Conservation (phyloP, 2,888 invertebrate species). For the Diarsia brunnea region DNA sequence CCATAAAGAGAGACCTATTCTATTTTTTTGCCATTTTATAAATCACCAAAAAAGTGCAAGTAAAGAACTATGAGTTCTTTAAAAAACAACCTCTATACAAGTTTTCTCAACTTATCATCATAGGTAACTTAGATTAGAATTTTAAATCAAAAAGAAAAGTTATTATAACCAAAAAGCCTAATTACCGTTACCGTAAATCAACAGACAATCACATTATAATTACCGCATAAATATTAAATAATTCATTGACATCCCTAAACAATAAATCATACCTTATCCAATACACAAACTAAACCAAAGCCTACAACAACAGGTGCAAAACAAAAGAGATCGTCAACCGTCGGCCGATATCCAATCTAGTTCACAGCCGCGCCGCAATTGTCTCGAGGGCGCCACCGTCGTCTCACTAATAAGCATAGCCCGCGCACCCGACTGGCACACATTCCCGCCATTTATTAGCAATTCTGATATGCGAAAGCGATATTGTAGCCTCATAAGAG, state of each 20-base stretch:
- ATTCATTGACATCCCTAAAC: slow-evolving; percentile 21
- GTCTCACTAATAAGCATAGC: slow-evolving; percentile 75
- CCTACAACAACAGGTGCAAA: slow-evolving; percentile 53
- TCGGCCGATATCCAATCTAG: slow-evolving; percentile 62
- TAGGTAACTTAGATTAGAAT: too few relatives aligned
- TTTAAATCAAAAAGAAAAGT: neutral
- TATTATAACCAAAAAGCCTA: neutral
- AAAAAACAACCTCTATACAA: too few relatives aligned
- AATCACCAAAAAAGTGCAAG: too few relatives aligned
- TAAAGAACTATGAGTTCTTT: too few relatives aligned
- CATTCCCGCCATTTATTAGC: slow-evolving; percentile 87
- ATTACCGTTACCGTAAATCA: neutral
- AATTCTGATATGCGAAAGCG: slow-evolving; percentile 89
- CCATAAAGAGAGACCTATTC: too few relatives aligned
- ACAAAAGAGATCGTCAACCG: slow-evolving; percentile 62
- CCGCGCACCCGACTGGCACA: slow-evolving; percentile 80
- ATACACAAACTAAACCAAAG: slow-evolving; percentile 36
- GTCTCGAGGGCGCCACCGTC: slow-evolving; percentile 78
- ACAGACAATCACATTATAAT: neutral
- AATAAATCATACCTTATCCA: slow-evolving; percentile 35
- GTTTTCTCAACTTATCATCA: too few relatives aligned
- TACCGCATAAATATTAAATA: slow-evolving; percentile 23
- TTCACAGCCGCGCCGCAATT: slow-evolving; percentile 67
- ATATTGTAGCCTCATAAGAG: slow-evolving; percentile 86
- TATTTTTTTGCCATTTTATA: too few relatives aligned